phyloP scores from a whole-genome alignment of 2,888 invertebrate species.

The Netelia fuscicornis region DNA sequence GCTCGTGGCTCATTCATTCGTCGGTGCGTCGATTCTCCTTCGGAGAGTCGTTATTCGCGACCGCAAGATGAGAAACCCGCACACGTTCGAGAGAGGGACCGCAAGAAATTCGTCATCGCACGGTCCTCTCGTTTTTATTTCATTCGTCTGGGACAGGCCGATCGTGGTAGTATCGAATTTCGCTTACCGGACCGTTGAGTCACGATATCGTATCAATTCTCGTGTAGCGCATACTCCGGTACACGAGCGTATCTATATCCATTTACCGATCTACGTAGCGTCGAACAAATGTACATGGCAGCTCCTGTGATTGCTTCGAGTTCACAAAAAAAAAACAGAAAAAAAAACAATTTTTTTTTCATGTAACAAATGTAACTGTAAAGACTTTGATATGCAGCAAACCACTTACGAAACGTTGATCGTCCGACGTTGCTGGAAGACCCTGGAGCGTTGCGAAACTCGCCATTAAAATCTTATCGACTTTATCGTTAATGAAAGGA shows the following conservation, averaged over 20 bases:
- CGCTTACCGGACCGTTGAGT: conserved; percentile 54
- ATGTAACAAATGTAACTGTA: no score
- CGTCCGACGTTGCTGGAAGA: no score
- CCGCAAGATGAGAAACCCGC: conserved; percentile 18
- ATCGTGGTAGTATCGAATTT: conserved; percentile 55
- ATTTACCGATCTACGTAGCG: not conserved
- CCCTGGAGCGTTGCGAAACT: no score
- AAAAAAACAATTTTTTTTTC: no score
- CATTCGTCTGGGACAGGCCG: conserved; percentile 6
- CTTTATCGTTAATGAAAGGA: no score
- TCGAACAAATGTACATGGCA: not conserved
- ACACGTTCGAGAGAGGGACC: conserved; percentile 12
- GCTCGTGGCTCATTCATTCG: conserved; percentile 16
- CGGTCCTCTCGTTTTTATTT: conserved; percentile 40
- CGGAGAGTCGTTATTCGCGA: conserved; percentile 32
- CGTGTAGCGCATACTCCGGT: not conserved
- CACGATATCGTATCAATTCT: conserved; percentile 52
- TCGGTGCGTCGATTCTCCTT: conserved; percentile 43
- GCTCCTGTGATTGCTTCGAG: not conserved
- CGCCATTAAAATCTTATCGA: no score
- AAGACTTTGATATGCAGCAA: no score
- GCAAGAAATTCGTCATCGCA: conserved; percentile 43
- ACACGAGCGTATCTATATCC: not conserved
- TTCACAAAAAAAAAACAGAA: no score
- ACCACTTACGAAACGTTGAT: no score